These are phyloP conservation scores for Vombatus ursinus DNA, from an alignment of 2,113 vertebrate genomes.

Conservation along the genomic window DNA sequence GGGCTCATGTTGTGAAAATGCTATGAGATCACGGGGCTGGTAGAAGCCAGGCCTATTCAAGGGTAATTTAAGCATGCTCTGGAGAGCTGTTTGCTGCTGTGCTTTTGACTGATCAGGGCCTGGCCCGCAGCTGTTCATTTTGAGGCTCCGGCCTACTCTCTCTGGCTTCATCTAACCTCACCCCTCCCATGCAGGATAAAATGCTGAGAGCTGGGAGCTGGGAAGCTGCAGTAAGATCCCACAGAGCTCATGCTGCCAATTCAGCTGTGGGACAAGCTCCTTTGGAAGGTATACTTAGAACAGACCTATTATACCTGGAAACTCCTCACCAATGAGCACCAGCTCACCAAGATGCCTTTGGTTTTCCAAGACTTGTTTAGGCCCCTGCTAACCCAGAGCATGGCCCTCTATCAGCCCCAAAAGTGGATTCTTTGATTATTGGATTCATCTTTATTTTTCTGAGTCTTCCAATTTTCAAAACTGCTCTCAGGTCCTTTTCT, in stretches of 20 bases:
- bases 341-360: background rate
- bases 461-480: background rate
- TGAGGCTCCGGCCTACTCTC: background rate
- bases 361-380: background rate
- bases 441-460: background rate
- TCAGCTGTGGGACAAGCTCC: background rate
- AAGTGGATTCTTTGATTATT: background rate
- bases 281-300: background rate
- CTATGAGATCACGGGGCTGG: background rate
- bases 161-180: background rate
- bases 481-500: background rate
- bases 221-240: background rate
- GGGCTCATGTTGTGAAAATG: background rate
- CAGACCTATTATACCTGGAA: background rate
- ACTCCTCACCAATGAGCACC: background rate
- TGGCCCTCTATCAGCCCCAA: background rate
- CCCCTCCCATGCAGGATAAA: background rate
- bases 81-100: background rate
- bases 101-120: background rate
- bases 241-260: background rate
- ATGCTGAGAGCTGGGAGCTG: background rate
- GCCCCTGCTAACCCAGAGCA: background rate
- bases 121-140: background rate
- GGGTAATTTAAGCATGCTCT: background rate
- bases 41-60: background rate